Evolutionary conservation across 2,888 invertebrate species (phyloP).

Genomic region (Megaustenia siamemsis): DNA sequence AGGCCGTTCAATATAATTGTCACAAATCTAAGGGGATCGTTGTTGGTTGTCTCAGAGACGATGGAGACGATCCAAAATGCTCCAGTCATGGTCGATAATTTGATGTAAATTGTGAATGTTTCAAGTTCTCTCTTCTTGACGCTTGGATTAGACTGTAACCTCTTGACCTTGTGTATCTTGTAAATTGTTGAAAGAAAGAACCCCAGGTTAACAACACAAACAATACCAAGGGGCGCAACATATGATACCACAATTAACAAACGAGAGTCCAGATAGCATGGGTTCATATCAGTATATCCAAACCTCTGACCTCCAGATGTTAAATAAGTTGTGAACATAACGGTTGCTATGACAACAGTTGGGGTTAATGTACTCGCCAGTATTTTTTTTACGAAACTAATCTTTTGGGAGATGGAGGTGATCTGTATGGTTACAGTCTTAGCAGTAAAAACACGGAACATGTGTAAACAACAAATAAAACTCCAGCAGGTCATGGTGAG

Average conservation of each 20-base stretch:
- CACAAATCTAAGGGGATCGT: conserved; percentile 30
- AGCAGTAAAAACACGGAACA: conserved; percentile 42
- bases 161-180: conserved; percentile 33
- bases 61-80: conserved; percentile 36
- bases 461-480: conserved; percentile 46
- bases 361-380: neutral
- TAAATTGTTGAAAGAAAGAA: conserved; percentile 34
- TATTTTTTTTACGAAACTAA: neutral
- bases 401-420: neutral
- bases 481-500: conserved; percentile 43
- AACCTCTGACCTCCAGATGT: conserved; percentile 8
- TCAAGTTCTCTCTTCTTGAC: conserved; percentile 15
- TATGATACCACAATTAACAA: neutral
- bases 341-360: neutral
- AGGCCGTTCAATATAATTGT: conserved; percentile 43
- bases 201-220: neutral
- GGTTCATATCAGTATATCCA: conserved; percentile 27
- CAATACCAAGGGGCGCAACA: conserved; percentile 8
- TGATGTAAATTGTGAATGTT: conserved; percentile 44
- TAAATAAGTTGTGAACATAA: neutral
- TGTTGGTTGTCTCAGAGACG: conserved; percentile 25
- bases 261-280: conserved; percentile 24
- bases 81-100: conserved; percentile 47
- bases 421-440: neutral
- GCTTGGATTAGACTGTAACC: neutral